These are phyloP conservation scores for Cryptophagus acutangulus DNA, from an alignment of 2,888 invertebrate genomes.

Conservation along the genomic window DNA sequence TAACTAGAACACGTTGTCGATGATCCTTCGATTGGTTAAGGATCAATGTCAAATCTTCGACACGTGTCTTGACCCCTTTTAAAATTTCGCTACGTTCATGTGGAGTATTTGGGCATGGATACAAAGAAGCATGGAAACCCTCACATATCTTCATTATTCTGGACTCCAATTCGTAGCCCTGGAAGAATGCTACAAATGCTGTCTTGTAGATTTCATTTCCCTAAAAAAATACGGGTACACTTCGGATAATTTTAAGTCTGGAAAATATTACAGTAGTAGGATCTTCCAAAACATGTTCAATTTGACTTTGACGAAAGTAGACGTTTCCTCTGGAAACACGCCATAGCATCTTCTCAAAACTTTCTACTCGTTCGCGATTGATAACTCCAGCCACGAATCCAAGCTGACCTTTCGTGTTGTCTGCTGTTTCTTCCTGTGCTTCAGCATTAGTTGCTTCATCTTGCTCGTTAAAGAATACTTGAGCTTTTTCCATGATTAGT, in stretches of 20 bases:
- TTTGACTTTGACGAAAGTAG: constrained; percentile 79
- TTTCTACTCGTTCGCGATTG: constrained; percentile 78
- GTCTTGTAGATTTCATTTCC: constrained; percentile 84
- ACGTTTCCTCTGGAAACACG: constrained; percentile 89
- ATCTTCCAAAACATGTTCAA: constrained; percentile 78
- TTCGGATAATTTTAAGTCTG: constrained; percentile 18
- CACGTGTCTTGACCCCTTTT: constrained; percentile 80
- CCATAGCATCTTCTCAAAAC: constrained; percentile 92
- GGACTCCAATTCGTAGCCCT: constrained; percentile 88
- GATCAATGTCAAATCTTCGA: constrained; percentile 82
- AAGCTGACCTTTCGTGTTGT: constrained; percentile 48
- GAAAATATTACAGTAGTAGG: constrained; percentile 77
- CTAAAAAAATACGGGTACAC: constrained; percentile 48
- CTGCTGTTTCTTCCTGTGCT: constrained; percentile 49
- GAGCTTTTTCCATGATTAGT: constrained; percentile 89
- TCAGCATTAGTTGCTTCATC: constrained; percentile 65
- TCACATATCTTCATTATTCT: constrained; percentile 91
- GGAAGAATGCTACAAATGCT: constrained; percentile 84
- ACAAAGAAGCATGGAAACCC: constrained; percentile 87
- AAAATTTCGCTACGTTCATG: constrained; percentile 85
- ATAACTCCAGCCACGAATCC: constrained; percentile 90
- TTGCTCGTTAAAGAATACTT: constrained; percentile 81
- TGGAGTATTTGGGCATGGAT: constrained; percentile 86
- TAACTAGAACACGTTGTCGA: constrained; percentile 74
- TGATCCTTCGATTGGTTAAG: constrained; percentile 85